Percentiles rank a stretch among this genome's conserved stretches.
phyloP scores from a whole-genome alignment of 1,140 invertebrate species.

The Episyrphus balteatus region DNA sequence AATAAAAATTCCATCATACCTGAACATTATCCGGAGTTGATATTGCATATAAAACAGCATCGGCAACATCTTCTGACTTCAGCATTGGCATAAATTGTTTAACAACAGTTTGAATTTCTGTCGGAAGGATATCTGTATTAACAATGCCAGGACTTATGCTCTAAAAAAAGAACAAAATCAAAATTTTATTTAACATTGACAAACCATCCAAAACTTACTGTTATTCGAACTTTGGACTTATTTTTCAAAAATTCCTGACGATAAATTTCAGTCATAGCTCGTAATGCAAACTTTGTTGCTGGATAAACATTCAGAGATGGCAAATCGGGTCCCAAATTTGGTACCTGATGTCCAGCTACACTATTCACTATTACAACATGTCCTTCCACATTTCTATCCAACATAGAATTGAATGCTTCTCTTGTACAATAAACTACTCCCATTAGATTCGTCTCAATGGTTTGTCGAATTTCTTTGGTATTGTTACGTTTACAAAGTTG shows the following conservation, averaged over 20 bases:
- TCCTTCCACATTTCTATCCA: conserved; percentile 46
- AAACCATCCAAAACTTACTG: conserved; percentile 39
- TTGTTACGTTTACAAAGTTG: conserved; percentile 38
- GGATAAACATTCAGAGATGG: conserved; percentile 43
- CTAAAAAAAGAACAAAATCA: conserved; percentile 24
- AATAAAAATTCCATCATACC: conserved; percentile 34
- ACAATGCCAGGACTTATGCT: conserved; percentile 52
- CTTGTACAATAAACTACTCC: conserved; percentile 54
- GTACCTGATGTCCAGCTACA: conserved; percentile 29
- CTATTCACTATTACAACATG: conserved; percentile 44
- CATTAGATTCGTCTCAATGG: conserved; percentile 57
- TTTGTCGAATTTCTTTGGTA: conserved; percentile 24
- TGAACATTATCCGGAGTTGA: conserved; percentile 49
- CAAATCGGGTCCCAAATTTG: conserved; percentile 24
- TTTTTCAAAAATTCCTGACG: conserved; percentile 37
- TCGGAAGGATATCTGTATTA: conserved; percentile 41
- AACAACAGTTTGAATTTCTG: conserved; percentile 17
- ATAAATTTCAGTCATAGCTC: conserved; percentile 46
- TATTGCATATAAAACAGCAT: conserved; percentile 47
- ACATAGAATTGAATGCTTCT: conserved; percentile 56
- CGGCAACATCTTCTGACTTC: conserved; percentile 41
- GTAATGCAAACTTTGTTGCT: conserved; percentile 48
- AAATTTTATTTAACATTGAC: neutral
- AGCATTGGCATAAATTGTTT: conserved; percentile 25
- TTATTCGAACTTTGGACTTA: conserved; percentile 42